Evolutionary conservation across 2,113 vertebrate species (phyloP), one percentile per base, ranked within the genome.

Genomic region (Pipa parva): DNA sequence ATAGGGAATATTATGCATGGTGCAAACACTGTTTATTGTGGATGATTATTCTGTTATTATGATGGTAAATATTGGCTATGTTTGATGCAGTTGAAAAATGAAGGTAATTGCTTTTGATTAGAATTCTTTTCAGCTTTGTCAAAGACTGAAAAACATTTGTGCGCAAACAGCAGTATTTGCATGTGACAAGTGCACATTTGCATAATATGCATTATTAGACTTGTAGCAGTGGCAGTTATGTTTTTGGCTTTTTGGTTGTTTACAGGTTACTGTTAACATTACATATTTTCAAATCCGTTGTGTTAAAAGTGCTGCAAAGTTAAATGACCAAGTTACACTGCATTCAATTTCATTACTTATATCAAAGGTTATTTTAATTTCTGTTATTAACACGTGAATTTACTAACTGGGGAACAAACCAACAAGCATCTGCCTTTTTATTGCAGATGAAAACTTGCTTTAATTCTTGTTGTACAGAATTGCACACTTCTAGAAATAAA

Each of bases 71-170:
- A 89, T 85, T 90, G 87, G 84, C 81, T 79, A 80, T 90, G 80
- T 86, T 89, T 88, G 79, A 76, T 86, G 80, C 85, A 84, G 80
- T 87, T 78, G 75, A 85, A 80, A 85, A 87, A 85, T 87, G 81
- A 89, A 86, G 83, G 86, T 88, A 87, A 89, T 88, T 89, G 83
- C 77, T 85, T 87, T 83, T 85, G 87, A 89, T 89, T 89, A 89
- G 80, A 85, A 81, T 78, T 87, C 80, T 87, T 51, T 88, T 87
- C 81, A 85, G 82, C 79, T 81, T 9, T 26, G 82, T 81, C 84
- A 88, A 83, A 75, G 75, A 82, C 82, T 83, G 84, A 84, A 87
- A 86, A 87, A 75, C 79, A 89, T 88, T 87, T 88, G 77, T 84
- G 85, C 77, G 84, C 80, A 81, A 76, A 76, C 78, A 76, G 78